These are phyloP conservation scores for Endomychus coccineus DNA, from an alignment of 2,888 invertebrate species.

Conservation along the genomic window DNA sequence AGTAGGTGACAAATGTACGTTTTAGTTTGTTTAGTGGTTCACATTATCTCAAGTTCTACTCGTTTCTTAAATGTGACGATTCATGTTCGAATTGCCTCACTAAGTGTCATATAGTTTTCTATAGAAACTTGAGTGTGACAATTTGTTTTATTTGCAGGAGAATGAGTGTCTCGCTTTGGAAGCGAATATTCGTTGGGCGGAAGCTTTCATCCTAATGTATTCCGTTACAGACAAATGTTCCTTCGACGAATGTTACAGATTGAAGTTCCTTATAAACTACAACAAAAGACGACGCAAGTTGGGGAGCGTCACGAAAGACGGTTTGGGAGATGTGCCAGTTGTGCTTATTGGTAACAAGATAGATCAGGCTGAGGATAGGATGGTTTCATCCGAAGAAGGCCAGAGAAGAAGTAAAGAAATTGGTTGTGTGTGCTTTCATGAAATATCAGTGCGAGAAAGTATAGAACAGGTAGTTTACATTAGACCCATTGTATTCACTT, in stretches of 20 bases:
- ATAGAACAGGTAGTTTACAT: slow-evolving; percentile 61
- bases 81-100: no score
- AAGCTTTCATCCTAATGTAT: slow-evolving; percentile 79
- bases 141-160: slow-evolving; percentile 49
- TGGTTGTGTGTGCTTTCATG: slow-evolving; percentile 75
- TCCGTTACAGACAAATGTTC: slow-evolving; percentile 85
- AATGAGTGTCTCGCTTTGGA: slow-evolving; percentile 62
- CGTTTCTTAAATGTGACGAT: no score
- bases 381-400: slow-evolving; percentile 72
- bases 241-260: slow-evolving; percentile 76
- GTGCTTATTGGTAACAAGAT: slow-evolving; percentile 77
- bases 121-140: no score
- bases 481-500: no score
- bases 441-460: slow-evolving; percentile 78
- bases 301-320: slow-evolving; percentile 53
- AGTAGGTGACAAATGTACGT: no score
- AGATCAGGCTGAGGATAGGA: slow-evolving; percentile 70
- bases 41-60: no score
- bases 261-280: slow-evolving; percentile 76
- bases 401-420: slow-evolving; percentile 67
- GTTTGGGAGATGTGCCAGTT: slow-evolving; percentile 62
- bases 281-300: slow-evolving; percentile 64
- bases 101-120: no score
- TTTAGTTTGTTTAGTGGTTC: no score
- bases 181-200: slow-evolving; percentile 79